Conservation (phyloP, 92 coral and sea anemone species). For the Palythoa grandiflora region DNA sequence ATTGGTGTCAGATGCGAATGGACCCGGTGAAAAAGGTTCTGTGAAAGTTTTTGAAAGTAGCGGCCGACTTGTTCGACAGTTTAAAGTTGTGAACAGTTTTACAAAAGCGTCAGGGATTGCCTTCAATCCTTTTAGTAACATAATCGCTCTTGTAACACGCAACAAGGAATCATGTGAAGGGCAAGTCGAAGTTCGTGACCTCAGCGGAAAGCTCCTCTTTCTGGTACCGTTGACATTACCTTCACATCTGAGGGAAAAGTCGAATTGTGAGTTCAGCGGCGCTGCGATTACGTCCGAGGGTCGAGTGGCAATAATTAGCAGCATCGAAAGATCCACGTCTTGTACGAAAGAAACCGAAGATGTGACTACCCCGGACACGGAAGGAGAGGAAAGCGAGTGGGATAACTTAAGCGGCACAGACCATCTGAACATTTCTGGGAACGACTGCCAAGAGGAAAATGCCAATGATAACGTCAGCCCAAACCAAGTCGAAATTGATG, state of each 20-base stretch:
- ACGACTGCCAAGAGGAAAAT: slow-evolving; percentile 9
- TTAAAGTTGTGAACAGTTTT: slow-evolving; percentile 28
- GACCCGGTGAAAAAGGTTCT: slow-evolving; percentile 1
- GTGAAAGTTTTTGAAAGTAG: slow-evolving; percentile 30
- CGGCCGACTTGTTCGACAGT: slow-evolving; percentile 32
- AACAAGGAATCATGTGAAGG: slow-evolving; percentile 26
- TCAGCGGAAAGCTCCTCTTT: slow-evolving; percentile 34
- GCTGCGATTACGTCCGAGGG: slow-evolving; percentile 43
- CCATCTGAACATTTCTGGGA: neutral
- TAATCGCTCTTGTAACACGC: slow-evolving; percentile 39
- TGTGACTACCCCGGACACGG: neutral
- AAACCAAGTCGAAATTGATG: neutral
- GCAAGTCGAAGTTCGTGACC: slow-evolving; percentile 26
- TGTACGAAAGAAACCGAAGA: neutral
- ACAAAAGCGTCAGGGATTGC: slow-evolving; percentile 30
- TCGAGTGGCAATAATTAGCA: slow-evolving; percentile 34
- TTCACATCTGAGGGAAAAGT: neutral
- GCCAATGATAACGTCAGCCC: neutral
- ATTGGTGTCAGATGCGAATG: slow-evolving; percentile 33
- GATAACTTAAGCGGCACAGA: slow-evolving; percentile 15
- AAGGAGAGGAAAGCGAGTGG: slow-evolving; percentile 14
- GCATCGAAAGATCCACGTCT: neutral
- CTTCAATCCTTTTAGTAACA: slow-evolving; percentile 39
- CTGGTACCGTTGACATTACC: slow-evolving; percentile 36
- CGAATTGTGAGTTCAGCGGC: slow-evolving; percentile 23